Conservation (phyloP, 2,113 vertebrate genomes). For the Apodemus sylvaticus region DNA sequence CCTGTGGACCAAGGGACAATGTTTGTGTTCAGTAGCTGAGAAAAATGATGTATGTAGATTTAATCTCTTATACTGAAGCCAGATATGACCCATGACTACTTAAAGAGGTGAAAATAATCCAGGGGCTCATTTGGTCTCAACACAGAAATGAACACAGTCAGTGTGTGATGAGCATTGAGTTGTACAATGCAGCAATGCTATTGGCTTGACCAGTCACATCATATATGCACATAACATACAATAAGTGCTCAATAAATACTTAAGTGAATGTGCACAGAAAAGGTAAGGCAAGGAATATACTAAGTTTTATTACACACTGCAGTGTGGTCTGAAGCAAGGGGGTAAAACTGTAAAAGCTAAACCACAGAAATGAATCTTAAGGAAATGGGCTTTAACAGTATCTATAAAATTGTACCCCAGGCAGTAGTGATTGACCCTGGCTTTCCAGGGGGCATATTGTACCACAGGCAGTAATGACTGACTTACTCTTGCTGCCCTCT, state of each 20-base stretch:
- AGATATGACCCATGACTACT: not conserved
- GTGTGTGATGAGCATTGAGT: not conserved
- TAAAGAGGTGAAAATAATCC: not conserved
- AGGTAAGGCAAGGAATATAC: not conserved
- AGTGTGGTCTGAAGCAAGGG: not conserved
- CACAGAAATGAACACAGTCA: not conserved
- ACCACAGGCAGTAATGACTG: not conserved
- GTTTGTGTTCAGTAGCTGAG: not conserved
- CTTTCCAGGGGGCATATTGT: not conserved
- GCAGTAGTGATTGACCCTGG: not conserved
- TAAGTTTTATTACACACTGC: not conserved
- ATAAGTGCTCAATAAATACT: not conserved
- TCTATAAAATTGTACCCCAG: not conserved
- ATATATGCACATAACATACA: no score
- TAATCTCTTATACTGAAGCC: not conserved
- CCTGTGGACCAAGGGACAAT: not conserved
- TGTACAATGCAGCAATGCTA: not conserved
- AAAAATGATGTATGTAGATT: not conserved
- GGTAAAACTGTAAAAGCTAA: not conserved
- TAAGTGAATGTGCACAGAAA: not conserved
- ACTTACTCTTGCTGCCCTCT: constrained; percentile 25
- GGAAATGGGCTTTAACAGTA: not conserved
- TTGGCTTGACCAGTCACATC: not conserved
- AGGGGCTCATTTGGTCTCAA: not conserved
- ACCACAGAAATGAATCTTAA: not conserved